Percentiles rank a stretch among this genome's conserved stretches.
Evolutionary conservation across 2,113 vertebrate genomes (phyloP).

Genomic region (Microcebus murinus): DNA sequence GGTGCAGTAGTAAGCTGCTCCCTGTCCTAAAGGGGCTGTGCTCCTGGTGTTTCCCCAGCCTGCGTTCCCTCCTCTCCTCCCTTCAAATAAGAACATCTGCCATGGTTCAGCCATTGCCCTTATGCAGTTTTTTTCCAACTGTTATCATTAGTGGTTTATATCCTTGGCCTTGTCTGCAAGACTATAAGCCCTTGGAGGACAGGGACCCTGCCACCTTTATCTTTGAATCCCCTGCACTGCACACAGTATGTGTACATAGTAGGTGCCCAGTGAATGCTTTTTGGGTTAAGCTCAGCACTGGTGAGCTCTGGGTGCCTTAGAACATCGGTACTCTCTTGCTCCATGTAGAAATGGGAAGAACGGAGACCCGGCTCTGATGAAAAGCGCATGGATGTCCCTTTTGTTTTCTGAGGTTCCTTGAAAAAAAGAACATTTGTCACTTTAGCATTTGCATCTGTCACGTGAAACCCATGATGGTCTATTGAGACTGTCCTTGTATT

Average conservation of each 20-base stretch:
- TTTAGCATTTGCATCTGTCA: not conserved
- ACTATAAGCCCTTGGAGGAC: not conserved
- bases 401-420: not conserved
- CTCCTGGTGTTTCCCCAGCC: not conserved
- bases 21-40: rapidly evolving
- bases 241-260: not conserved
- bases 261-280: not conserved
- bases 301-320: not conserved
- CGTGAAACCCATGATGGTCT: not conserved
- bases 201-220: not conserved
- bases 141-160: not conserved
- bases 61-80: not conserved
- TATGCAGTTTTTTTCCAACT: not conserved
- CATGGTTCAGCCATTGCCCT: not conserved
- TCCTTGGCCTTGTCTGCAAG: not conserved
- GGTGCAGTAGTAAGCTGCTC: not conserved
- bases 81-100: not conserved
- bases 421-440: not conserved
- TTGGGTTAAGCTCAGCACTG: not conserved
- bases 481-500: not conserved
- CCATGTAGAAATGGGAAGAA: not conserved
- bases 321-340: not conserved
- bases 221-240: not conserved
- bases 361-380: not conserved
- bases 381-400: not conserved